A percentile compares a stretch with the other conserved stretches of the same genome.
phyloP scores from a whole-genome alignment of 1,140 invertebrate genomes.

The Glossosoma conforme region DNA sequence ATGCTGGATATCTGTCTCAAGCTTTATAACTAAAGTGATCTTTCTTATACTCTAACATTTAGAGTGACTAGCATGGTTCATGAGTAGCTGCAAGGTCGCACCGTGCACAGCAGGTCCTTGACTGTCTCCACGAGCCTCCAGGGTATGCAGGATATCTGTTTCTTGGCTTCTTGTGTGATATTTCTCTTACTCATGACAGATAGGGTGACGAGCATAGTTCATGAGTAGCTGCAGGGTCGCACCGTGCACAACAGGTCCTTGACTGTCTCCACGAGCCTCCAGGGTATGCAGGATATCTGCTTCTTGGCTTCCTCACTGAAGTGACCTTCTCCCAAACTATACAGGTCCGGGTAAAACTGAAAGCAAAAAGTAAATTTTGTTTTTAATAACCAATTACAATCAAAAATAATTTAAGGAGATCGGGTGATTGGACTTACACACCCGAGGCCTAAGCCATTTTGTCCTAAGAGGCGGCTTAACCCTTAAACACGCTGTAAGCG shows the following conservation, averaged over 20 bases:
- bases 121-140: constrained; percentile 26
- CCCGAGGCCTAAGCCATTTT: too few species aligned
- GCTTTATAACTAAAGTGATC: too few species aligned
- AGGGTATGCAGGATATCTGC: constrained; percentile 13
- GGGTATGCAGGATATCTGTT: constrained; percentile 9
- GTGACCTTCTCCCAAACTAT: constrained; percentile 19
- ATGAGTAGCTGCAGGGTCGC: constrained; percentile 27
- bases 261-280: constrained; percentile 25
- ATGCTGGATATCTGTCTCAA: too few species aligned
- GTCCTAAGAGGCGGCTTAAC: too few species aligned
- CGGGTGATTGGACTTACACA: too few species aligned
- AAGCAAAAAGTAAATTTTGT: constrained; percentile 5
- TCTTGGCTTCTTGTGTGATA: constrained; percentile 21
- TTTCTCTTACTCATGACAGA: too few species aligned
- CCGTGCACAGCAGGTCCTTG: constrained; percentile 22
- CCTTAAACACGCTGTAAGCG: too few species aligned
- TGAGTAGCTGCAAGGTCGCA: constrained; percentile 27
- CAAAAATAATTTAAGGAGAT: too few species aligned
- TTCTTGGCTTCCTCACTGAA: constrained; percentile 17
- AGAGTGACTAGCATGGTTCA: background rate
- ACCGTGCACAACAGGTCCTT: constrained; percentile 24
- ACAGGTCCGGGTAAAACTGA: constrained; percentile 29
- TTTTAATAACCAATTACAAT: too few species aligned
- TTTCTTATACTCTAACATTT: too few species aligned
- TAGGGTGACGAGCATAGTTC: background rate